These are phyloP conservation scores for Pangasius djambal DNA, from an alignment of 2,797 vertebrate species.

Conservation along the genomic window DNA sequence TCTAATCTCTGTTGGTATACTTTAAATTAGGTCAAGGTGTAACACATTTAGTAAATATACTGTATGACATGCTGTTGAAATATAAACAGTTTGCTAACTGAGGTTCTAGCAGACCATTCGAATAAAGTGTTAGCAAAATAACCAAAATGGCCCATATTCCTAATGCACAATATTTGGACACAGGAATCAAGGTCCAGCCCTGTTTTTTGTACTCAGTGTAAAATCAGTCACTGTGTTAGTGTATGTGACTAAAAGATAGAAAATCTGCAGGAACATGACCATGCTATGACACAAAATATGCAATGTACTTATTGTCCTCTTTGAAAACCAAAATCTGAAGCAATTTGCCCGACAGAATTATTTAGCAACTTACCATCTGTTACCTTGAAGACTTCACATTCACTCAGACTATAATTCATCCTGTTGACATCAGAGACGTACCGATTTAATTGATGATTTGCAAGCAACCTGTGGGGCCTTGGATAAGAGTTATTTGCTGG, in stretches of 20 bases:
- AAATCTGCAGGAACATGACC: not conserved
- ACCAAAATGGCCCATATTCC: not conserved
- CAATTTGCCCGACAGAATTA: not conserved
- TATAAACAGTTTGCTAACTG: not conserved
- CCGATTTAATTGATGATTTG: no score
- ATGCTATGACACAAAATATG: not conserved
- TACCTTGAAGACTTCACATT: constrained; percentile 66
- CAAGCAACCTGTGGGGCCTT: no score
- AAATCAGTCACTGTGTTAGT: not conserved
- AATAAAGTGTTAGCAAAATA: not conserved
- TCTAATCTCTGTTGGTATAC: no score
- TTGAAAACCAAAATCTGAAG: no score
- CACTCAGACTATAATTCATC: constrained; percentile 19
- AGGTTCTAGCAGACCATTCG: not conserved
- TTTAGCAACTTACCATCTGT: constrained; percentile 55
- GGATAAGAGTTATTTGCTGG: constrained; percentile 52
- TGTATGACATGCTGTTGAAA: not conserved
- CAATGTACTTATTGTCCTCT: not conserved
- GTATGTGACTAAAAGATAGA: not conserved
- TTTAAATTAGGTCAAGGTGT: no score
- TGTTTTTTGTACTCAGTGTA: not conserved
- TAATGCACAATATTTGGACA: not conserved
- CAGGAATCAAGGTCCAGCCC: not conserved
- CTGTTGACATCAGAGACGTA: no score
- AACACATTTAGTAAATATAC: no score